Base-by-base conservation (phyloP, 2,113 vertebrate genomes). In the Craseonycteris thonglongyai region DNA sequence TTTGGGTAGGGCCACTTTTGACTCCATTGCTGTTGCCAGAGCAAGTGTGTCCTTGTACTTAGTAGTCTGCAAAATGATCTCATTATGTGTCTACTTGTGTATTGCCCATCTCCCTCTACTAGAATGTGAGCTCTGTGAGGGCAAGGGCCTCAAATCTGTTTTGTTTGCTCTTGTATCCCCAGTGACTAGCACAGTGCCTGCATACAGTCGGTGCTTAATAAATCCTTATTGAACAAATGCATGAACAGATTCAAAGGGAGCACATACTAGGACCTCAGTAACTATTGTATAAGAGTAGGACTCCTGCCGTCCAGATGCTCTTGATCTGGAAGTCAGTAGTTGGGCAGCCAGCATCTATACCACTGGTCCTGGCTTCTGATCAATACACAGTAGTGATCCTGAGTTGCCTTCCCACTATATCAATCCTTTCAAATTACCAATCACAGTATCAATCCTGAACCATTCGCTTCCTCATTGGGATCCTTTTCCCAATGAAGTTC, bases 141-240 rank as follows among this genome's bases (percentile, higher is more conserved):
- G 79, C 86, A 71, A 83, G 74, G 68, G 58, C 21, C 10, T 76
- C 86, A 63, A 51, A 42, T 85, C 71, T 91, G 8, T 63, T 94
- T 80, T 83, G 40, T 74, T 95, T 79, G 59, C 7, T 49, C 8
- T 79, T 82, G 51, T 79, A 91, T 88, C 47, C 49, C 58, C 22
- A 88, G 72, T 14, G 35, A 90, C 58, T 91, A 82, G 51, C 5
- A 2, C 54, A 59, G 12, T 82, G 87, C 54, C 82, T 74, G 69
- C n/a, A 82, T n/a, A 72, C 14, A 88, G 38, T 61, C 79, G 74
- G 63, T 69, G 65, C 58, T 93, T 61, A 91, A 49, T 72, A 93
- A 92, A 95, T 61, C 47, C 35, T 89, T 72, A 26, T 83, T 93
- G 45, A 92, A 90, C 76, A 93, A 95, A 91, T 88, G 47, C 83